These are phyloP conservation scores for Myotis lucifugus DNA, from an alignment of 2,113 vertebrate species.

Conservation along the genomic window DNA sequence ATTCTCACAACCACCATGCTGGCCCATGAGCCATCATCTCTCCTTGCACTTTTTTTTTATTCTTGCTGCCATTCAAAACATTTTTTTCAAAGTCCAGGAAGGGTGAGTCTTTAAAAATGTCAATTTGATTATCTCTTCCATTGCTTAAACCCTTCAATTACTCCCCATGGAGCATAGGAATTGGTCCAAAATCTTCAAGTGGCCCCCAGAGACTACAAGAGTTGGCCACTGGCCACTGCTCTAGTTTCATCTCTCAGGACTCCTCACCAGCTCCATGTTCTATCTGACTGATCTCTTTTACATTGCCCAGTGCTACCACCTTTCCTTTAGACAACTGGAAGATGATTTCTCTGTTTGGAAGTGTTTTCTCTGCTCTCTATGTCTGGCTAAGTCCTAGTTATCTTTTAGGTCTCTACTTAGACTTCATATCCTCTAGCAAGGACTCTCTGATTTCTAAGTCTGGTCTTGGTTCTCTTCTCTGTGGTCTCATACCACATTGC, in stretches of 20 bases:
- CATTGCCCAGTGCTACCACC: not conserved
- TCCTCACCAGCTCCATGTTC: not conserved
- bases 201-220: not conserved
- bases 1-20: not conserved
- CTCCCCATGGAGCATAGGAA: not conserved
- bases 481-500: not conserved
- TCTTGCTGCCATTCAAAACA: not conserved
- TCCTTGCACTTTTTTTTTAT: not conserved
- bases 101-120: not conserved
- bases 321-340: not conserved
- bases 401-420: not conserved
- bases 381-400: not conserved
- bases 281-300: not conserved
- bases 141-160: not conserved
- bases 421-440: not conserved
- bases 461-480: not conserved
- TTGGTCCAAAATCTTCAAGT: not conserved
- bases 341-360: not conserved
- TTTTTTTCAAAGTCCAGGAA: not conserved
- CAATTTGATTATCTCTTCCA: not conserved
- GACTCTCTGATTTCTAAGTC: not conserved
- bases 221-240: not conserved
- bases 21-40: not conserved
- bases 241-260: not conserved
- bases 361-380: not conserved